Conservation (phyloP, 37 sponge, comb jelly and placozoan genomes). For the Hexactinellida sp. region DNA sequence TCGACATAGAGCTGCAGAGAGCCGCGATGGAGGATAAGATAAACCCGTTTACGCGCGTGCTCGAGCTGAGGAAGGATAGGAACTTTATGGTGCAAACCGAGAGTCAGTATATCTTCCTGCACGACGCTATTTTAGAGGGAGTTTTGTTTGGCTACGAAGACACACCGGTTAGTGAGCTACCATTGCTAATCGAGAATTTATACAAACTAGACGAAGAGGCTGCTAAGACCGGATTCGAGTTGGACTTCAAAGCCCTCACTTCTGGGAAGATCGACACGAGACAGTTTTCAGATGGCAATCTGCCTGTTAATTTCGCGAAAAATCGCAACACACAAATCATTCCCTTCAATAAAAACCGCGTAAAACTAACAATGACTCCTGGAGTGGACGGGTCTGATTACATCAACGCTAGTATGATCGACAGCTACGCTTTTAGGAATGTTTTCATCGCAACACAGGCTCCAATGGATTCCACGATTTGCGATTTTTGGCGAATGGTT, state of each 20-base stretch:
- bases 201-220: constrained; percentile 25
- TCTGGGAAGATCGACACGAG: neutral
- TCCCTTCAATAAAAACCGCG: constrained; percentile 37
- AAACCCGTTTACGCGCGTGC: constrained; percentile 47
- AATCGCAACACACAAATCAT: neutral
- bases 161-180: constrained; percentile 37
- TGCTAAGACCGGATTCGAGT: constrained; percentile 2
- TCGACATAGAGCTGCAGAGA: constrained; percentile 76
- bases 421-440: constrained; percentile 12
- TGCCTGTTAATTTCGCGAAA: neutral
- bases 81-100: constrained; percentile 90
- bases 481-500: neutral
- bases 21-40: constrained; percentile 32
- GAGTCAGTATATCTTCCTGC: constrained; percentile 83
- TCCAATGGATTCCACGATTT: neutral
- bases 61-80: constrained; percentile 45
- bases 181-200: constrained; percentile 40
- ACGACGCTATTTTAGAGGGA: constrained; percentile 84
- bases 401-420: constrained; percentile 65
- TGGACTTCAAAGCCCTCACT: neutral
- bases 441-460: neutral
- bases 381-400: constrained; percentile 65
- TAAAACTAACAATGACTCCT: constrained; percentile 31
- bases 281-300: constrained; percentile 1
- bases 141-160: constrained; percentile 41